phyloP scores from a whole-genome alignment of 1,140 invertebrate species.

The Eciton burchellii region DNA sequence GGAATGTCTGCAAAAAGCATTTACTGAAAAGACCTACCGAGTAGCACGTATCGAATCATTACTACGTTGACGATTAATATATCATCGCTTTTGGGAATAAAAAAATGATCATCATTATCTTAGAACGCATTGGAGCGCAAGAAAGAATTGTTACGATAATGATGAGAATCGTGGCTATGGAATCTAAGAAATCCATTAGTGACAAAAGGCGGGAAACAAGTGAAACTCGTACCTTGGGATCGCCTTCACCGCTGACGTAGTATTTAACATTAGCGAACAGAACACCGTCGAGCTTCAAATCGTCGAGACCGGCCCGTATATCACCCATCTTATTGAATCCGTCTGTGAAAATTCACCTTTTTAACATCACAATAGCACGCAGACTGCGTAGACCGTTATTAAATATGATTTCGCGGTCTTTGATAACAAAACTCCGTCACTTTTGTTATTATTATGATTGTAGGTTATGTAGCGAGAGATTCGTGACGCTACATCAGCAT shows the following conservation, averaged over 20 bases:
- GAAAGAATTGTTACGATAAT: not conserved
- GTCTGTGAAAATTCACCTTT: constrained; percentile 29
- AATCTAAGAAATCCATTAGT: not conserved
- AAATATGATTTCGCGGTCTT: constrained; percentile 66
- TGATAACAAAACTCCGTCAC: constrained; percentile 74
- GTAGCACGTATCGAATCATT: not conserved
- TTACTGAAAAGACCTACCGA: constrained; percentile 1
- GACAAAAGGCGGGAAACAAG: constrained; percentile 65
- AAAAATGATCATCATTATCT: not conserved
- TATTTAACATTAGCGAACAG: constrained; percentile 88
- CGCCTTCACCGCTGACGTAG: constrained; percentile 89
- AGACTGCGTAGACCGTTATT: not conserved
- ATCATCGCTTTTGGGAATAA: not conserved
- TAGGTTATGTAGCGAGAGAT: constrained; percentile 68
- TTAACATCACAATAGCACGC: constrained; percentile 64
- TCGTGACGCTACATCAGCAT: constrained; percentile 19
- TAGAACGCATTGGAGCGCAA: not conserved
- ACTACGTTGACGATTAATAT: not conserved
- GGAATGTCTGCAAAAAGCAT: constrained; percentile 12
- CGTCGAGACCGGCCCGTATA: constrained; percentile 83
- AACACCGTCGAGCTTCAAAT: constrained; percentile 82
- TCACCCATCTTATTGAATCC: constrained; percentile 81
- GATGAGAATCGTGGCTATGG: not conserved
- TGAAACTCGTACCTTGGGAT: constrained; percentile 87
- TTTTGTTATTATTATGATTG: constrained; percentile 78